Evolutionary conservation across 2,888 invertebrate genomes (phyloP), one percentile per base, ranked within the genome.

Genomic region (Limnephilus marmoratus): DNA sequence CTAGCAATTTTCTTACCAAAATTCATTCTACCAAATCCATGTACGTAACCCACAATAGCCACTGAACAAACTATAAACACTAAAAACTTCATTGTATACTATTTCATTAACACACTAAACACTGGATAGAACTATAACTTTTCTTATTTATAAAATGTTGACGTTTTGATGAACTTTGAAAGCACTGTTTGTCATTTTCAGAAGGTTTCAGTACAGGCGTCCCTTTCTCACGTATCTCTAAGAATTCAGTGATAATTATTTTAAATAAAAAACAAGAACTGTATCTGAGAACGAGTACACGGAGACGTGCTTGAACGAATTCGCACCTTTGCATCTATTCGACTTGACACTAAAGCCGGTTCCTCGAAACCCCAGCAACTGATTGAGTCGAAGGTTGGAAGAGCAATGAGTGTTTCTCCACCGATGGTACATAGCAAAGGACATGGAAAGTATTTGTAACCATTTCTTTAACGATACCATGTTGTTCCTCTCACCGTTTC

Each of bases 381-480:
- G 90, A 49, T 86, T 86, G n/a, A 45, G 45, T 41, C 82, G 82
- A 90, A 82, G 90, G 31, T 45, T 49, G 82, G 31, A 12, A 90
- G 82, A 90, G 90, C 81, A 90, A 90, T 90, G 90, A 90, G n/a
- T 45, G 29, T 29, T 81, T 82, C 90, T 90, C 24, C 82, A 81
- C n/a, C 45, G 49, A 68, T 82, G 82, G n/a, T 41, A 82, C 18
- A 90, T 9, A 49, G 82, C 15, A 82, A 90, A 90, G 90, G 90
- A 90, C 82, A 29, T 82, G 81, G 81, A 90, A 90, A 90, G 90
- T 90, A 90, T 81, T 45, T 90, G 81, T 31, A 90, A 82, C 90
- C 29, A 41, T 90, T 90, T 82, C 81, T 9, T 81, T 81, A 81
- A 89, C 37, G 89, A 89, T 31, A 34, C 49, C 31, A 41, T 13